These are phyloP conservation scores for Dynastes maya DNA, from an alignment of 2,888 invertebrate genomes.

Conservation along the genomic window DNA sequence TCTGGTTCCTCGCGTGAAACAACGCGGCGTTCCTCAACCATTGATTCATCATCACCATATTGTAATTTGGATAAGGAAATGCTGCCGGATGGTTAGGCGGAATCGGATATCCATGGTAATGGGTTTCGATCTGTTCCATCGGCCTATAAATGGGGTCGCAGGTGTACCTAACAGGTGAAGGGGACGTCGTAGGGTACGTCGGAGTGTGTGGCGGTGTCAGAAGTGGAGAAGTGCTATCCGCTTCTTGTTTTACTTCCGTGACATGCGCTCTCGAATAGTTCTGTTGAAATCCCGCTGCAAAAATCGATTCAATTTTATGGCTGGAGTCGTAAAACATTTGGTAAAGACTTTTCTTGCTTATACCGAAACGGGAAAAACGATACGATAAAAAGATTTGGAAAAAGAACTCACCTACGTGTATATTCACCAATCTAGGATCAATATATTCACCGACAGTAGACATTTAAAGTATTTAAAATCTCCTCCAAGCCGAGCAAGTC, in stretches of 20 bases:
- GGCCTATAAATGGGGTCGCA: slow-evolving; percentile 51
- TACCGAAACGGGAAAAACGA: slow-evolving; percentile 24
- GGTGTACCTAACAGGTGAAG: slow-evolving; percentile 60
- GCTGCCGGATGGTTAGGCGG: slow-evolving; percentile 71
- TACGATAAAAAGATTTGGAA: not conserved
- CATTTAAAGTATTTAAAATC: slow-evolving; percentile 41
- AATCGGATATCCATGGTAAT: slow-evolving; percentile 66
- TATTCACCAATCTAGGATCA: slow-evolving; percentile 54
- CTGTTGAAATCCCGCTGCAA: slow-evolving; percentile 51
- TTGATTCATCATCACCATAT: slow-evolving; percentile 80
- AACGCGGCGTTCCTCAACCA: slow-evolving; percentile 83
- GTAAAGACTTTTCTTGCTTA: not conserved
- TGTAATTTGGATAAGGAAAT: slow-evolving; percentile 64
- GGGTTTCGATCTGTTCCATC: slow-evolving; percentile 60
- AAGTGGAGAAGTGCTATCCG: slow-evolving; percentile 71
- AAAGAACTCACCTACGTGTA: slow-evolving; percentile 53
- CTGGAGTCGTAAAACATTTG: slow-evolving; percentile 2
- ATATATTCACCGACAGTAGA: slow-evolving; percentile 56
- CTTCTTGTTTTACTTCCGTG: slow-evolving; percentile 66
- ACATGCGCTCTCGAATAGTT: slow-evolving; percentile 48
- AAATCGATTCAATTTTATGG: not conserved
- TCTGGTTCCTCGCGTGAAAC: slow-evolving; percentile 72
- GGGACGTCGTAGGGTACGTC: slow-evolving; percentile 72
- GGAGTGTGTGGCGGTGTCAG: slow-evolving; percentile 84
- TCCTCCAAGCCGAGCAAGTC: not conserved